Base-by-base conservation (phyloP, 2,888 invertebrate species). In the Scaptomyza caliginosa region DNA sequence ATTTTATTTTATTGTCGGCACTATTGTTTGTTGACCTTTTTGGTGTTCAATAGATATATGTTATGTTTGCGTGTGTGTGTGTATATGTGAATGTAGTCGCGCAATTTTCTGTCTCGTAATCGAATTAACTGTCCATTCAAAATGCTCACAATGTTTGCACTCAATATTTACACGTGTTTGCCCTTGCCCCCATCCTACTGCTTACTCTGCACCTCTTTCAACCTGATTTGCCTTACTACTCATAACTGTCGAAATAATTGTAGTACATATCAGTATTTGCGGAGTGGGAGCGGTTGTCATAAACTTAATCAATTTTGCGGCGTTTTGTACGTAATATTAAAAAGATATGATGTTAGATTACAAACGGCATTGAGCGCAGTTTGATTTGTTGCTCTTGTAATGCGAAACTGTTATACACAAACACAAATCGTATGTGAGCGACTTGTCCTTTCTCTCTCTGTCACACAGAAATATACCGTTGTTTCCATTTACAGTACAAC, bases 11-110 rank as follows among this genome's bases (percentile, higher is more conserved):
- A 73, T 76, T 66, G 73, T 67, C 67, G 73, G 62, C 64, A 58
- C 74, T 58, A 67, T 67, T 77, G 77, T 80, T 78, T 82, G 67
- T 66, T 81, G 86, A 84, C 85, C 86, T 86, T 84, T 80, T 67
- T 50, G 38, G 28, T 45, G 19, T 57, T 67, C 43, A 67, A 70
- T 82, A 51, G 46, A 55, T 67, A 63, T 52, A 60, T 65, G 36
- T 17, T 30, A 64, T 16, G 7, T 52, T 26, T 46, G 17, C 21
- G 13, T 6, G 17, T 24, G 10, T 56, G 24, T 43, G 30, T 51
- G 17, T 11, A 7, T 13, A 3, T 59, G 24, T 36, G 21, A 17
- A 17, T n/a, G 34, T 45, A 71, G 40, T 58, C 28, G 30, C 52
- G 49, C 34, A 74, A 59, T 59, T 56, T 17, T 28, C 13, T 38